Conservation (phyloP, 37 sponge, comb jelly and placozoan species). For the Haliclona indistincta region DNA sequence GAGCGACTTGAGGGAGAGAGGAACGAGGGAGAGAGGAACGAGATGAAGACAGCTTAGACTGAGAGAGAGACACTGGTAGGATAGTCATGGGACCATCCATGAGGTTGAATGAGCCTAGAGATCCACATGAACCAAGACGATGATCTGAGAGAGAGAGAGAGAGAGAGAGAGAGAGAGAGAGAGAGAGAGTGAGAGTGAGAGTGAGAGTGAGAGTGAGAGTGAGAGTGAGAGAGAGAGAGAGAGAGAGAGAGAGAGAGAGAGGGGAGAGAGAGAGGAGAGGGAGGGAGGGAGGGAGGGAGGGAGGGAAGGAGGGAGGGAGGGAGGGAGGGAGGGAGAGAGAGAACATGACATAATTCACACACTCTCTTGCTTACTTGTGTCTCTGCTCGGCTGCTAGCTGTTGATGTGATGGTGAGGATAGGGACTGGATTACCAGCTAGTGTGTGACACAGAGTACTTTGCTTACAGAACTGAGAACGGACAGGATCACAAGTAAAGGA, state of each 20-base stretch:
- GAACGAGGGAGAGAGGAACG: too few relatives aligned
- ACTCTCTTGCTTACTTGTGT: conserved; percentile 42
- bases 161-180: too few relatives aligned
- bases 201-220: conserved; percentile 6
- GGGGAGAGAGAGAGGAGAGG: neutral
- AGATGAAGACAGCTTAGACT: too few relatives aligned
- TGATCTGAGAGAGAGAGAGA: too few relatives aligned
- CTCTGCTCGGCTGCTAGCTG: conserved; percentile 63
- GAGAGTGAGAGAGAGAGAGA: conserved; percentile 6
- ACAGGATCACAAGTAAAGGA: conserved; percentile 49
- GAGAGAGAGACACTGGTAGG: too few relatives aligned
- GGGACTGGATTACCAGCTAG: conserved; percentile 97
- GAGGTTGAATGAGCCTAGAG: too few relatives aligned
- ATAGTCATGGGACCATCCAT: too few relatives aligned
- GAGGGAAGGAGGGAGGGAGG: conserved; percentile 3
- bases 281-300: conserved; percentile 33
- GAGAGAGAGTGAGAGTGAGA: too few relatives aligned
- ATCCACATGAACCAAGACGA: too few relatives aligned
- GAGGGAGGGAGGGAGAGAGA: conserved; percentile 1
- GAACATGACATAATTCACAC: conserved; percentile 15
- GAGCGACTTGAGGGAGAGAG: too few relatives aligned
- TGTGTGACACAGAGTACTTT: conserved; percentile 86
- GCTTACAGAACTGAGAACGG: conserved; percentile 73
- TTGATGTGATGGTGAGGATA: conserved; percentile 90
- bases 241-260: conserved; percentile 9